Evolutionary conservation across 2,888 invertebrate species (phyloP).

Genomic region (Macrophya annulata): DNA sequence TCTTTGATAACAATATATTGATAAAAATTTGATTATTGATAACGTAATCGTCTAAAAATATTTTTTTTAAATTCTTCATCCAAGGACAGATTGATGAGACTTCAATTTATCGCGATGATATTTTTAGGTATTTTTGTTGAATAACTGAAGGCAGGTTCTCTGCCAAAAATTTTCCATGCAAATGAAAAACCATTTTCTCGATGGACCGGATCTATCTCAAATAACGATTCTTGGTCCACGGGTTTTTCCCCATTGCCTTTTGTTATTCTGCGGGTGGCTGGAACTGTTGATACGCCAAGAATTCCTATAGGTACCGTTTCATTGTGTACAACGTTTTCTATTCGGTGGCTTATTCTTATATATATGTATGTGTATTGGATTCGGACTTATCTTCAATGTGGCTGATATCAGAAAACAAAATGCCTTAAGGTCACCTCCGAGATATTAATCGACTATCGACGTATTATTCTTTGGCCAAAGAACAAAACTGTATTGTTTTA

Average conservation of each 20-base stretch:
- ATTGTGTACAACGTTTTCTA: slow-evolving; percentile 6
- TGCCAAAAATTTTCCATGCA: slow-evolving; percentile 16
- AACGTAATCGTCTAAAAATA: too few species aligned
- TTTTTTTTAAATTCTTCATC: too few species aligned
- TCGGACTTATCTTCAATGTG: not conserved
- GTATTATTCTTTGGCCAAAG: not conserved
- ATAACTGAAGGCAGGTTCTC: not conserved
- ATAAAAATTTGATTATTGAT: too few species aligned
- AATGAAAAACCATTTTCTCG: slow-evolving; percentile 36
- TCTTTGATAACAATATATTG: too few species aligned
- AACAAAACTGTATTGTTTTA: not conserved
- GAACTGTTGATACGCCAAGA: slow-evolving; percentile 20
- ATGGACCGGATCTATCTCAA: slow-evolving; percentile 49
- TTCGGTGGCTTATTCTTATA: not conserved
- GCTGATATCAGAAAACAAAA: not conserved
- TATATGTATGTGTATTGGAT: not conserved
- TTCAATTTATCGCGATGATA: too few species aligned
- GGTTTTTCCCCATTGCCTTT: slow-evolving; percentile 28
- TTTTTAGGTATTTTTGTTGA: too few species aligned
- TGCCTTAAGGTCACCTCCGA: not conserved
- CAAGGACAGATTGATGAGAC: too few species aligned
- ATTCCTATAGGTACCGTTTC: not conserved
- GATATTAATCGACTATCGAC: slow-evolving; percentile 6
- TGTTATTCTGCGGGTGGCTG: slow-evolving; percentile 4
- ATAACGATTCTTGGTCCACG: slow-evolving; percentile 35